phyloP scores from a whole-genome alignment of 1,140 invertebrate species.

The Camponotus floridanus region DNA sequence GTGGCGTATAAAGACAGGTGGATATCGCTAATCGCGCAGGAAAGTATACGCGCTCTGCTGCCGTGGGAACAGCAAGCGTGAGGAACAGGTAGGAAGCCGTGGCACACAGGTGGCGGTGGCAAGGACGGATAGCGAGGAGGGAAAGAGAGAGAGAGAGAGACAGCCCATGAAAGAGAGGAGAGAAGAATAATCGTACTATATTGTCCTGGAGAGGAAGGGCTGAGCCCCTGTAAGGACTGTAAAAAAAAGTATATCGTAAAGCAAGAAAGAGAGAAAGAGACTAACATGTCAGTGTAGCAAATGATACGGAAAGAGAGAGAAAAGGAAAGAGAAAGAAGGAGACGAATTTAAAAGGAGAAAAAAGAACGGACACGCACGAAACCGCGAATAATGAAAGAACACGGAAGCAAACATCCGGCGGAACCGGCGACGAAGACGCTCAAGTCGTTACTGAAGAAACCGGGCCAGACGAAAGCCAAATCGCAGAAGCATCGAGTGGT shows the following conservation, averaged over 20 bases:
- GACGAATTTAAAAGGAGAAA: neutral
- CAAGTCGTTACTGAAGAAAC: conserved; percentile 88
- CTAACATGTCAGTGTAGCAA: conserved; percentile 3
- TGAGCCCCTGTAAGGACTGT: neutral
- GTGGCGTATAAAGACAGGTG: conserved; percentile 33
- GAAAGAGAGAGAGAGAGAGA: neutral
- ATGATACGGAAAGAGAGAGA: neutral
- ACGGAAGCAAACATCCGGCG: conserved; percentile 81
- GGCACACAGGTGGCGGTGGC: conserved; percentile 50
- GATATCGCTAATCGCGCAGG: conserved; percentile 30
- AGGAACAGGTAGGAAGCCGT: conserved; percentile 54
- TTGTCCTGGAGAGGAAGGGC: neutral
- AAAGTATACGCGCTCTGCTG: conserved; percentile 31
- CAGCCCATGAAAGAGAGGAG: neutral
- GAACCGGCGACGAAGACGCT: conserved; percentile 84
- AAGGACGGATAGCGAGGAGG: conserved; percentile 20
- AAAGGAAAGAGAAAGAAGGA: neutral
- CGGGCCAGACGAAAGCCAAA: conserved; percentile 83
- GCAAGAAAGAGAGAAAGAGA: neutral
- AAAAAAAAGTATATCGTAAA: neutral
- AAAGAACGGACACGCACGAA: conserved; percentile 2
- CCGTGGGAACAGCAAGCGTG: conserved; percentile 45
- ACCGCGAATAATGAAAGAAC: conserved; percentile 79
- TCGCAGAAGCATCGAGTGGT: conserved; percentile 91
- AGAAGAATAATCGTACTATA: neutral